Base-by-base conservation (phyloP, 23 tunicate genomes). In the Trididemnum miniatum region DNA sequence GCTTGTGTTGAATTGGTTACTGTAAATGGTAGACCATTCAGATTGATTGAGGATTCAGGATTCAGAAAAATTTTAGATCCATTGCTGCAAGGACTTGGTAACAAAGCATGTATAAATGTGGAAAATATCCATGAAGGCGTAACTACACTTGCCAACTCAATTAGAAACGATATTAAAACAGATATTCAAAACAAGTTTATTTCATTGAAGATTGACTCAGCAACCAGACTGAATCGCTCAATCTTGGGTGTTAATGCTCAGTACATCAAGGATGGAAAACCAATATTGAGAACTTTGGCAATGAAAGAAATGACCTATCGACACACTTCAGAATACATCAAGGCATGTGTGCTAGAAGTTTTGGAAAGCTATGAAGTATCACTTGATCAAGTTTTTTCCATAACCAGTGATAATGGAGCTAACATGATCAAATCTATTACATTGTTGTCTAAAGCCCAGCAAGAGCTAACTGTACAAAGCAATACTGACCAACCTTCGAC, bases 11-110 rank as follows among this genome's bases (percentile, higher is more conserved):
- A 82, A 71, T 25, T 82, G 63, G 86, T 71, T 24, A 82, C 86
- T 54, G 79, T 72, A n/a, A 82, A 82, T 59, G 86, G 86, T 2
- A 26, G 79, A 72, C 86, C 86, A 35, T 82, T 82, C 49, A 54
- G 39, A 82, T 20, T 82, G 26, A 51, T 71, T 32, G 79, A 82
- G 18, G 86, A 82, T 37, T 71, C 79, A 22, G 79, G 86, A 24
- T 82, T 82, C 39, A 49, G 67, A 57, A 82, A 82, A 71, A 51
- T 82, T n/a, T 63, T 82, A 3, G 38, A 71, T 59, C 86, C 79
- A 27, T 9, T 82, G 60, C 30, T 65, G 71, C 40, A 65, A 50
- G 75, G 26, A 67, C 38, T 31, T 12, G 12, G 38, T 9, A 31
- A 67, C 38, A 31, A 80, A 27, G 35, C 35, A 31, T 24, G 75